Base-by-base conservation (phyloP, 2,113 vertebrate species). In the Artemisiospiza belli region DNA sequence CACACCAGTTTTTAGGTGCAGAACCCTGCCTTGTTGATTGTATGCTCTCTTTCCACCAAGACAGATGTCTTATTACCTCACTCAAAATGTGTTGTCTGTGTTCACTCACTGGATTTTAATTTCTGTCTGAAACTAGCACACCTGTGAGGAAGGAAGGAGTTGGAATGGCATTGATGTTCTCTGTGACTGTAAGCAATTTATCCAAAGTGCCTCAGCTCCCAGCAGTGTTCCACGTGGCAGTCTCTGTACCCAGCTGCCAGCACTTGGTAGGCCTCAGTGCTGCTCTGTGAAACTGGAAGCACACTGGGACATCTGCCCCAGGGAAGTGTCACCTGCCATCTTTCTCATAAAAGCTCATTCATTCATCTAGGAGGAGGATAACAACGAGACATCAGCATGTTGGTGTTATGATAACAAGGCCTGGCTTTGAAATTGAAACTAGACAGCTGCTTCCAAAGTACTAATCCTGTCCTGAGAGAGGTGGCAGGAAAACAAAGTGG, bases 361-460 rank as follows among this genome's bases (percentile, higher is more conserved):
- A 43, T 88, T 77, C 55, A 20, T 33, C 11, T 37, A 30, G 46
- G 46, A 72, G 8, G 11, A 22, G 18, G 43, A 17, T 70, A 63
- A 43, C 46, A 63, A 72, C 80, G 75, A 22, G 58, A 41, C 12
- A 6, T 2, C 6, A 52, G 7, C 18, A 6, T 54, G 14, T 43
- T 49, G 16, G 12, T 92, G 46, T 83, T 93, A 69, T 0, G 4
- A 27, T 66, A 79, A 77, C n/a, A 90, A 94, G 31, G 31, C 35
- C 41, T 66, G 14, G 20, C 70, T 95, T 90, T 88, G 82, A 91
- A 90, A 73, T 92, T 61, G 83, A 68, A 87, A 82, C 66, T 47
- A 66, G 46, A 15, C 55, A 74, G 51, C 37, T 90, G 59, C 51
- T 90, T 94, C 46, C 25, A 70, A 77, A 83, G n/a, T 37, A 51